Evolutionary conservation across 2,797 vertebrate species (phyloP).

Genomic region (Halcyon leucocephala): DNA sequence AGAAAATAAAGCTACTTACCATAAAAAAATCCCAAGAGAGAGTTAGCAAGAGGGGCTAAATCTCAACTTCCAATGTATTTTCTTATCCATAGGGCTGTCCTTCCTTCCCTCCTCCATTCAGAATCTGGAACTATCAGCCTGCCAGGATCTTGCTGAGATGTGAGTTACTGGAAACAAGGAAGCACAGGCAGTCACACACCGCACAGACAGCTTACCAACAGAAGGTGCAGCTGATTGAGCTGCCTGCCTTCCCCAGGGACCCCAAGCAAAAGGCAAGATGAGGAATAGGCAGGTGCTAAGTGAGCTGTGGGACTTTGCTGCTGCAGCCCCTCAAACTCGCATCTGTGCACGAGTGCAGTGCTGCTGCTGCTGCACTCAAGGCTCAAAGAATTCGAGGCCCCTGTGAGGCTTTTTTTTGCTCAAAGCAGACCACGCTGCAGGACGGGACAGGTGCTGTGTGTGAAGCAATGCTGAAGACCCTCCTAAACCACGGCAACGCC

Average conservation of each 20-base stretch:
- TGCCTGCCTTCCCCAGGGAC: background rate
- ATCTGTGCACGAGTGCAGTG: too few species aligned
- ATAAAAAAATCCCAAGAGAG: background rate
- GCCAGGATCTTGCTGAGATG: background rate
- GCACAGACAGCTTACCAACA: background rate
- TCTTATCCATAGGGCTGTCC: background rate
- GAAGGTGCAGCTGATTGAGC: background rate
- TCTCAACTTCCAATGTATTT: background rate
- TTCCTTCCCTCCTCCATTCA: background rate
- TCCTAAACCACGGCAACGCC: too few species aligned
- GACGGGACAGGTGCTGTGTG: rapidly evolving
- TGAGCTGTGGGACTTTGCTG: background rate
- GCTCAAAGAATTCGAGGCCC: background rate
- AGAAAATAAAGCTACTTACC: slow-evolving; percentile 8
- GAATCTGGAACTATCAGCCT: background rate
- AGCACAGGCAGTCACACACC: rapidly evolving
- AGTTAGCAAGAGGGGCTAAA: background rate
- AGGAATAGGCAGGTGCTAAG: rapidly evolving
- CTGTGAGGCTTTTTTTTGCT: background rate
- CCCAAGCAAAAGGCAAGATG: background rate
- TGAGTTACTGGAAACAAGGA: background rate
- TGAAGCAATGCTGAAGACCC: background rate
- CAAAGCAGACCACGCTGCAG: background rate
- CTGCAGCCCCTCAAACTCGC: rapidly evolving
- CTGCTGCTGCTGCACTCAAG: background rate